Evolutionary conservation across 1,140 invertebrate genomes (phyloP).

Genomic region (Drosophila ambigua): DNA sequence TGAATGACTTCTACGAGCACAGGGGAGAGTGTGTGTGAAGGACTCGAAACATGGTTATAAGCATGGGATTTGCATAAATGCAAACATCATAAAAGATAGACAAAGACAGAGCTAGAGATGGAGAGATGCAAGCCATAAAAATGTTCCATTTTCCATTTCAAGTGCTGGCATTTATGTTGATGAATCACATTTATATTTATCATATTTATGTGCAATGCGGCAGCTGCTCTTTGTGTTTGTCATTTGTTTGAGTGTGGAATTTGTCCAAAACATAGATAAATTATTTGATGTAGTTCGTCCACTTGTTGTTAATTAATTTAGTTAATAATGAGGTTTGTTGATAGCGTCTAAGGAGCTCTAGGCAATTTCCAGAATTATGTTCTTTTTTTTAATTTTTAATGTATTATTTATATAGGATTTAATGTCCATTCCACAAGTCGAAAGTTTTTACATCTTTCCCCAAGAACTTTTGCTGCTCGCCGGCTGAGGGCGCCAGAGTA

Average conservation of each 20-base stretch:
- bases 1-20: slow-evolving; percentile 42
- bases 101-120: too few species aligned
- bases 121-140: slow-evolving; percentile 14
- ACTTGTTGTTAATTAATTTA: background rate
- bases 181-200: slow-evolving; percentile 24
- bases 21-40: slow-evolving; percentile 9
- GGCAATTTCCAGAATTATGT: too few species aligned
- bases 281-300: too few species aligned
- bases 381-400: too few species aligned
- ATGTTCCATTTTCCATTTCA: slow-evolving; percentile 13
- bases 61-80: slow-evolving; percentile 44
- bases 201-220: slow-evolving; percentile 4
- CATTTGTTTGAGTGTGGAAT: background rate
- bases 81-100: slow-evolving; percentile 33
- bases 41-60: slow-evolving; percentile 8
- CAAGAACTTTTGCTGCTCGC: too few species aligned
- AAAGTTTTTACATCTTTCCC: too few species aligned
- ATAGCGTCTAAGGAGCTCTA: too few species aligned
- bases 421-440: background rate
- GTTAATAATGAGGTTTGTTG: too few species aligned
- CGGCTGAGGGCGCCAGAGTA: too few species aligned
- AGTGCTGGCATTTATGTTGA: slow-evolving; percentile 7
- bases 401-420: too few species aligned
- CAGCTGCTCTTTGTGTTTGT: background rate
- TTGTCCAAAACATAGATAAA: background rate